These are phyloP conservation scores for Galeruca laticollis DNA, from an alignment of 2,888 invertebrate species.

Conservation along the genomic window DNA sequence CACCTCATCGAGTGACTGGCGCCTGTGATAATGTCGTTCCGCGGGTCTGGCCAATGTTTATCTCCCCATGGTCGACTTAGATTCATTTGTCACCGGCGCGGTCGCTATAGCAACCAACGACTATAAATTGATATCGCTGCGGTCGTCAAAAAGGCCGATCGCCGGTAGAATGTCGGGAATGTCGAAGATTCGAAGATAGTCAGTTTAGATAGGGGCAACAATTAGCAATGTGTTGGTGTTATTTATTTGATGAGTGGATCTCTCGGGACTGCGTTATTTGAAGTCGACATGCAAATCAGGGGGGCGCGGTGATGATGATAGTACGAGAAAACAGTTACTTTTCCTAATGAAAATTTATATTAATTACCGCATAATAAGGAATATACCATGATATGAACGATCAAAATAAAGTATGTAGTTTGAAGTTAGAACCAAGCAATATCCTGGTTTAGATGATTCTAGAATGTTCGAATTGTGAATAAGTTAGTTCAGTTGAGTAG, in stretches of 20 bases:
- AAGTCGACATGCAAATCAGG: conserved; percentile 58
- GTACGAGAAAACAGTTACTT: not conserved
- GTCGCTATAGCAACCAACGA: conserved; percentile 11
- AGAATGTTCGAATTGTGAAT: too few relatives aligned
- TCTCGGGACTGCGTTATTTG: conserved; percentile 50
- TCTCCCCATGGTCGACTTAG: conserved; percentile 30
- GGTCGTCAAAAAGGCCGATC: conserved; percentile 38
- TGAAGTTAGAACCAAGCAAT: too few relatives aligned
- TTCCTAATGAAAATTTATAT: too few relatives aligned
- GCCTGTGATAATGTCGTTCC: conserved; percentile 26
- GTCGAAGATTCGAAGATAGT: conserved; percentile 55
- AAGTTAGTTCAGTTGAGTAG: too few relatives aligned
- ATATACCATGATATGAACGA: too few relatives aligned
- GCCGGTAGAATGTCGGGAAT: conserved; percentile 46
- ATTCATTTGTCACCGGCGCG: conserved; percentile 41
- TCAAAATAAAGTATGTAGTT: too few relatives aligned
- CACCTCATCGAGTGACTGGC: conserved; percentile 3
- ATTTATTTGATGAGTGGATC: conserved; percentile 51
- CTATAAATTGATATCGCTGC: conserved; percentile 43
- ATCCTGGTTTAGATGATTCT: too few relatives aligned
- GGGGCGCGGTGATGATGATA: conserved; percentile 9
- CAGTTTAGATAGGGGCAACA: conserved; percentile 58
- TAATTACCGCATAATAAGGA: too few relatives aligned
- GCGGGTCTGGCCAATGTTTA: conserved; percentile 40
- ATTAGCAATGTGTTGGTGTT: conserved; percentile 59